Evolutionary conservation across 2,888 invertebrate genomes (phyloP).

Genomic region (Caenorhabditis angaria): DNA sequence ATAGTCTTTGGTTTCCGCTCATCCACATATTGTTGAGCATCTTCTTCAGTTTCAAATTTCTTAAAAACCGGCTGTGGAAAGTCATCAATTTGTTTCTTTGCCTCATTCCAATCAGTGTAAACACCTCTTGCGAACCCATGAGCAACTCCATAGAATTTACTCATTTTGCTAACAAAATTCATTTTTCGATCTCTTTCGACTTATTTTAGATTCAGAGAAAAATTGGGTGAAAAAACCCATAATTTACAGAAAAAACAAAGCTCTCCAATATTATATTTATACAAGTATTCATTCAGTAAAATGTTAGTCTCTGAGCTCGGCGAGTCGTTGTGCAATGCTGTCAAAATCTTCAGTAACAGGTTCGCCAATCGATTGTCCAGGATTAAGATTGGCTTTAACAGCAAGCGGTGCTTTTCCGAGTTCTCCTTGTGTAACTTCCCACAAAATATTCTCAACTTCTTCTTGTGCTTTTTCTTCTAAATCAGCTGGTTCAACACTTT

Average conservation of each 20-base stretch:
- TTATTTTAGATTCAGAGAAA: neutral
- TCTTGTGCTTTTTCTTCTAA: constrained; percentile 91
- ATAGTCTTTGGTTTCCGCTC: constrained; percentile 45
- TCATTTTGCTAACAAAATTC: constrained; percentile 19
- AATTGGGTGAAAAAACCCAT: neutral
- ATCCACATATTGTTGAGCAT: constrained; percentile 57
- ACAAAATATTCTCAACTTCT: constrained; percentile 69
- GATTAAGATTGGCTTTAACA: constrained; percentile 49
- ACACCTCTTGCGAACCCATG: constrained; percentile 51
- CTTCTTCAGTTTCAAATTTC: constrained; percentile 56
- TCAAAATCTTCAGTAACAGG: constrained; percentile 44
- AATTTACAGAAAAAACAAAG: neutral
- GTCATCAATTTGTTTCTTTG: constrained; percentile 70
- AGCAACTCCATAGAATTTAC: constrained; percentile 60
- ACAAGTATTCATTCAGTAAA: neutral
- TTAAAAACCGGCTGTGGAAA: constrained; percentile 63
- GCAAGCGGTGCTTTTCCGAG: constrained; percentile 68
- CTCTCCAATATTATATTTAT: neutral
- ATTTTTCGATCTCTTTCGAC: neutral
- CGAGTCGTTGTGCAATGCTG: constrained; percentile 51
- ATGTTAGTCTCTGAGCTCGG: constrained; percentile 49
- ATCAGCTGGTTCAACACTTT: constrained; percentile 84
- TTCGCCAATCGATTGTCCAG: constrained; percentile 11
- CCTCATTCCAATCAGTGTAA: constrained; percentile 73
- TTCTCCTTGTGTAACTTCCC: constrained; percentile 70